These are phyloP conservation scores for Poeciliopsis turneri DNA, from an alignment of 2,797 vertebrate species.

Conservation along the genomic window DNA sequence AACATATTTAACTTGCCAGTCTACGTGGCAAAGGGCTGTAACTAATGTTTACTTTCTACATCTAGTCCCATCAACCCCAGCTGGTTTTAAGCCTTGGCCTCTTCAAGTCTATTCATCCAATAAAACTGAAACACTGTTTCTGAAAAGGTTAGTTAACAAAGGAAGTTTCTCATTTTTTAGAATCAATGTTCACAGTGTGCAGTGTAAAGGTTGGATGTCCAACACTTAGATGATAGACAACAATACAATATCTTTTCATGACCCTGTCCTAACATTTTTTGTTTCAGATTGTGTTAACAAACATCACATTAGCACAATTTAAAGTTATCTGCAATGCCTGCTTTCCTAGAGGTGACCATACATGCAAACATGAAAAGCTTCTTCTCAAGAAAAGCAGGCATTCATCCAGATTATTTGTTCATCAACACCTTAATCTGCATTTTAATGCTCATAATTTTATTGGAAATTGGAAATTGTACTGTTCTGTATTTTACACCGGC, in stretches of 20 bases:
- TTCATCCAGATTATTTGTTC: not conserved
- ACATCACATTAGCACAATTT: too few relatives aligned
- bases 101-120: not conserved
- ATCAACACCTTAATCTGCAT: not conserved
- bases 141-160: too few relatives aligned
- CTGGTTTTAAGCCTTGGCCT: not conserved
- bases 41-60: not conserved
- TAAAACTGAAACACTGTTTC: not conserved
- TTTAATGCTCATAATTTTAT: not conserved
- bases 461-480: not conserved
- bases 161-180: not conserved
- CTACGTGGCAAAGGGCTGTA: not conserved
- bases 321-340: not conserved
- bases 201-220: not conserved
- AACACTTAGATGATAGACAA: too few relatives aligned
- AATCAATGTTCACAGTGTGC: not conserved
- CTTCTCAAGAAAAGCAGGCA: not conserved
- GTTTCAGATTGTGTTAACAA: too few relatives aligned
- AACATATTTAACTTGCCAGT: constrained; percentile 1
- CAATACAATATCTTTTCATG: too few relatives aligned
- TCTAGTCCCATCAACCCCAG: not conserved
- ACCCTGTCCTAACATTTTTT: too few relatives aligned
- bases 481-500: not conserved
- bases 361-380: not conserved
- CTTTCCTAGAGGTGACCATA: not conserved